Evolutionary conservation across 1,140 invertebrate species (phyloP), one percentile per base, ranked within the genome.

Genomic region (Drosophila micromelanica): DNA sequence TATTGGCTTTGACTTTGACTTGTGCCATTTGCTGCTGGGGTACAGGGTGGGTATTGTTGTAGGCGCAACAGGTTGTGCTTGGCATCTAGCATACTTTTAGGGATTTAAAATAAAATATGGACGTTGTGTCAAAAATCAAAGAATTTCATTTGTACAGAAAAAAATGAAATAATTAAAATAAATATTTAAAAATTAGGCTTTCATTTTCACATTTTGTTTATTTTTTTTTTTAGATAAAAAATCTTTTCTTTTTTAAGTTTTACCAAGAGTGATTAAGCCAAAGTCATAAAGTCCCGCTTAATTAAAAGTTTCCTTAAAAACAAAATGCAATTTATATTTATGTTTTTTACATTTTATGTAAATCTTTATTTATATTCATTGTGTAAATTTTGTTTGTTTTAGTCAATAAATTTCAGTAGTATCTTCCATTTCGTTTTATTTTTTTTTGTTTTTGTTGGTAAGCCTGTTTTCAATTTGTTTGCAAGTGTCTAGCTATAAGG

Each of bases 311-410:
- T 9, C 11, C 13, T 27, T 23, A 5, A 13, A 1, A 12, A 27
- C 2, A 32, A 49, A 49, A 49, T 6, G 23, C 20, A 30, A 7
- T 13, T 5, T 5, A 20, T 13, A 20, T 23, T n/a, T 13, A 12
- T 52, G 20, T 64, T 72, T 71, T 43, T 71, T 90, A 87, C 84
- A 87, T 87, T 87, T 90, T n/a, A 87, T 87, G 85, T 89, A 87
- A 84, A 90, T 78, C 65, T 87, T 89, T 87, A 87, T 75, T 80
- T 80, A 69, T 37, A 68, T 86, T 82, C 64, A 73, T 82, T 78
- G 84, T 87, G 82, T 87, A 87, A 89, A 87, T 87, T 82, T 87
- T 86, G 82, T 86, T 78, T 54, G 63, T 64, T 57, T 72, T 70
- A 67, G 46, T 71, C 45, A 57, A 69, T 77, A 74, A 70, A 77